A percentile compares a stretch with the other conserved stretches of the same genome.
These are phyloP conservation scores for Linyphia triangularis DNA, from an alignment of 2,888 invertebrate species.

Conservation along the genomic window DNA sequence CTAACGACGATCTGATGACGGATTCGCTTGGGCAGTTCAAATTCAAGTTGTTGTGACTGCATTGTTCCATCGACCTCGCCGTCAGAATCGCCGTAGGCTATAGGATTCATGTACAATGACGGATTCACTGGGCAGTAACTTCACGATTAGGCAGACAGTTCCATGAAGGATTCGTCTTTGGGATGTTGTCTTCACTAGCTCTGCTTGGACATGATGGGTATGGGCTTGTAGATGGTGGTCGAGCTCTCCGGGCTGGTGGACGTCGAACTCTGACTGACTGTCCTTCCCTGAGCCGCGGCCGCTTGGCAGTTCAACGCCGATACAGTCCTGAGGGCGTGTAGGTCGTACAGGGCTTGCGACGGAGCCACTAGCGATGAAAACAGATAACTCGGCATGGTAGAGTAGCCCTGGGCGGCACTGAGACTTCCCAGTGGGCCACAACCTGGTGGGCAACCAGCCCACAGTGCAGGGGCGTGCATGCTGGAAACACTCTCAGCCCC, in stretches of 20 bases:
- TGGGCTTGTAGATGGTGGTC: slow-evolving; percentile 75
- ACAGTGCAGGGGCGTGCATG: slow-evolving; percentile 38
- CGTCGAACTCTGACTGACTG: slow-evolving; percentile 52
- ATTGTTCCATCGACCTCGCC: no score
- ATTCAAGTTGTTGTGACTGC: no score
- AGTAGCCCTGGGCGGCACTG: slow-evolving; percentile 41
- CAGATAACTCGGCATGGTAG: slow-evolving; percentile 58
- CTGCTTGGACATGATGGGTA: slow-evolving; percentile 75
- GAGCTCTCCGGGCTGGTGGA: slow-evolving; percentile 50
- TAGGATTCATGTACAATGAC: no score
- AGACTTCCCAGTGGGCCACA: slow-evolving; percentile 46
- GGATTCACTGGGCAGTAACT: no score
- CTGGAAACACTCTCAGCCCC: slow-evolving; percentile 33
- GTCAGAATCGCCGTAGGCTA: no score
- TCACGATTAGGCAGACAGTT: background rate
- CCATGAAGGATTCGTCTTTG: no score
- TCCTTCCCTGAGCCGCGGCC: slow-evolving; percentile 32
- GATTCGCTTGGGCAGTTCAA: no score
- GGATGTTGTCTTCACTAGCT: slow-evolving; percentile 58
- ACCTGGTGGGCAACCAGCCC: slow-evolving; percentile 36
- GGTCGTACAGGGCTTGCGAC: slow-evolving; percentile 68
- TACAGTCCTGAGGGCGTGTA: slow-evolving; percentile 72
- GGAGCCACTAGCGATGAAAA: slow-evolving; percentile 50
- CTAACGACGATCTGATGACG: no score
- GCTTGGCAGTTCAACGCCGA: slow-evolving; percentile 64